Percentiles rank a stretch among this genome's conserved stretches.
phyloP scores from a whole-genome alignment of 2,888 invertebrate species.

The Trichogramma evanescens region DNA sequence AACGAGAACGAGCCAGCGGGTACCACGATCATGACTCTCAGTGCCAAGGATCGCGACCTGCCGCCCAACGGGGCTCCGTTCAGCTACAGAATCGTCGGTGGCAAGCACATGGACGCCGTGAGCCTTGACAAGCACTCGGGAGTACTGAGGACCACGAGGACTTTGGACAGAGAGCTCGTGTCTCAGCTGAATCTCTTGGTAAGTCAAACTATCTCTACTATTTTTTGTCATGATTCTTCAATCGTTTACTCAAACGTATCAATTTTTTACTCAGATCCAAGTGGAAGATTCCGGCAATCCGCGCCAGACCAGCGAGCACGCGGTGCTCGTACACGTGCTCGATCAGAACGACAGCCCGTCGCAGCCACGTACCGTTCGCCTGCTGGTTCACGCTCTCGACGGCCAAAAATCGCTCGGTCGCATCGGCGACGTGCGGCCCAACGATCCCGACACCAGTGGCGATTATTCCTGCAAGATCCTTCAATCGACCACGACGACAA shows the following conservation, averaged over 20 bases:
- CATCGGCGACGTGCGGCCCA: constrained; percentile 86
- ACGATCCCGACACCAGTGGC: constrained; percentile 84
- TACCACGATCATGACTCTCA: constrained; percentile 75
- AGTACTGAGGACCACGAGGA: constrained; percentile 67
- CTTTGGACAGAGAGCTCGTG: constrained; percentile 74
- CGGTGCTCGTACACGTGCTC: constrained; percentile 66
- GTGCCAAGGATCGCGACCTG: constrained; percentile 81
- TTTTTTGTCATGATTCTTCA: background rate
- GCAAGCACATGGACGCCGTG: constrained; percentile 69
- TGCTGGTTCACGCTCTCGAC: constrained; percentile 72
- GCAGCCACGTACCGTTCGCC: constrained; percentile 71
- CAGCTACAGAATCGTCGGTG: constrained; percentile 70
- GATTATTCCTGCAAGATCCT: constrained; percentile 81
- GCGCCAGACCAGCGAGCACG: constrained; percentile 73
- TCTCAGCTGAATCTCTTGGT: constrained; percentile 66
- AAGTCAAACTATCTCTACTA: constrained; percentile 21
- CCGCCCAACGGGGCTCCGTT: constrained; percentile 90
- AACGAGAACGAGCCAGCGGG: constrained; percentile 81
- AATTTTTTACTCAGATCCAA: constrained; percentile 52
- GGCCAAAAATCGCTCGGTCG: constrained; percentile 70
- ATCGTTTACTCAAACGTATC: background rate
- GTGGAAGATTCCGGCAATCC: constrained; percentile 85
- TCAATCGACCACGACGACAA: constrained; percentile 44
- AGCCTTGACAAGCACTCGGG: constrained; percentile 75
- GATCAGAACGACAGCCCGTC: constrained; percentile 92